These are phyloP conservation scores for Thryonomys swinderianus DNA, from an alignment of 2,113 vertebrate species.

Conservation along the genomic window DNA sequence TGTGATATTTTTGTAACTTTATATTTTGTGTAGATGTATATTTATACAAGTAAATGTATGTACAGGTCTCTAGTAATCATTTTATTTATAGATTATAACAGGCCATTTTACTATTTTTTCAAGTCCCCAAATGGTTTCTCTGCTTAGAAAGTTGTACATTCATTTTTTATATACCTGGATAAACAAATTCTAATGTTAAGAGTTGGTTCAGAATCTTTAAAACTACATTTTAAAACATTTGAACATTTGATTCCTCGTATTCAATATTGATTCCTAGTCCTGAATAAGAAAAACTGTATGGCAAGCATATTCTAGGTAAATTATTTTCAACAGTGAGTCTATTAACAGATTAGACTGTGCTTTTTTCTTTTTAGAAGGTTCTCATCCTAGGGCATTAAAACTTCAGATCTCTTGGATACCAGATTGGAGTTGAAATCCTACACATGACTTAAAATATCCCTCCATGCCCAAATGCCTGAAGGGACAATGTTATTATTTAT, in stretches of 20 bases:
- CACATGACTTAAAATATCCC: background rate
- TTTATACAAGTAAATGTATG: background rate
- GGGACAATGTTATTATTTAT: background rate
- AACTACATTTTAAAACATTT: background rate
- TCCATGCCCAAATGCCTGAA: background rate
- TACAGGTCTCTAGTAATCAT: background rate
- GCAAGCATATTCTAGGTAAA: background rate
- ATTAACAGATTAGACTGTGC: background rate
- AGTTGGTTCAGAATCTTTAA: background rate
- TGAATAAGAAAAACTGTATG: conserved; percentile 8
- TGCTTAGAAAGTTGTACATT: background rate
- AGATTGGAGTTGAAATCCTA: background rate
- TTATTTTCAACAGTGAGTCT: background rate
- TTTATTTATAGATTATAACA: background rate
- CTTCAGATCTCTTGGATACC: background rate
- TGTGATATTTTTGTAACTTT: conserved; percentile 8
- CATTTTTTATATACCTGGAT: conserved; percentile 17
- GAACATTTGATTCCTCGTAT: conserved; percentile 20
- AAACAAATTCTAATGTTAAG: conserved; percentile 24
- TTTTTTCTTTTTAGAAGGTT: background rate
- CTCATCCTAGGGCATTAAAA: background rate
- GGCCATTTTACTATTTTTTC: conserved; percentile 31
- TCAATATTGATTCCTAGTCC: conserved; percentile 36
- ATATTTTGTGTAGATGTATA: background rate
- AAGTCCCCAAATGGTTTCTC: background rate